These are phyloP conservation scores for Panthera uncia DNA, from an alignment of 2,113 vertebrate genomes.

Conservation along the genomic window DNA sequence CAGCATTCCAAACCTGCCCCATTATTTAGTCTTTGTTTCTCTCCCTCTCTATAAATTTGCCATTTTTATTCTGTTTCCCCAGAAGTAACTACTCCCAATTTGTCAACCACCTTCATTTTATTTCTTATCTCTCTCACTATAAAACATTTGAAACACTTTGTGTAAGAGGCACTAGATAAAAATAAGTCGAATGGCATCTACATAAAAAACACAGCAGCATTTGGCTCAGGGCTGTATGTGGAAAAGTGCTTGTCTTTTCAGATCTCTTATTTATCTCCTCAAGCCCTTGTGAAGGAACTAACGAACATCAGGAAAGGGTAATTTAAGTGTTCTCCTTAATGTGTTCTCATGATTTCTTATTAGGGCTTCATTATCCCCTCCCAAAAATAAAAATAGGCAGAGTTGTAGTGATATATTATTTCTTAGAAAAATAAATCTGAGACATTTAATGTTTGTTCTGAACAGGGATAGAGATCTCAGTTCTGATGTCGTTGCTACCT, in stretches of 20 bases:
- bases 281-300: neutral
- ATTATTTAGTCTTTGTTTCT: neutral
- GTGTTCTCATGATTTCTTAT: neutral
- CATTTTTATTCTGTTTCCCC: neutral
- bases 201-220: neutral
- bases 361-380: neutral
- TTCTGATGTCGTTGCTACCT: neutral
- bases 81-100: slow-evolving; percentile 4
- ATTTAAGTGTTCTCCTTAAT: neutral
- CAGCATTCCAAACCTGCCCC: neutral
- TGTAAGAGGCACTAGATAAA: slow-evolving; percentile 1
- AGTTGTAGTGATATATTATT: neutral
- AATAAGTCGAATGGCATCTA: neutral
- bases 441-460: neutral
- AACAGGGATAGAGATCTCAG: neutral
- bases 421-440: neutral
- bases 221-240: neutral
- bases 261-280: neutral
- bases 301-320: neutral
- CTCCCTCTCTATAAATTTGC: slow-evolving; percentile 50
- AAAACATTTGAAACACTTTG: slow-evolving; percentile 33
- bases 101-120: neutral
- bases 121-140: slow-evolving; percentile 52
- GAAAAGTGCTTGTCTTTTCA: neutral
- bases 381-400: neutral